Conservation (phyloP, 1,140 invertebrate genomes). For the Magallana ariakensis region DNA sequence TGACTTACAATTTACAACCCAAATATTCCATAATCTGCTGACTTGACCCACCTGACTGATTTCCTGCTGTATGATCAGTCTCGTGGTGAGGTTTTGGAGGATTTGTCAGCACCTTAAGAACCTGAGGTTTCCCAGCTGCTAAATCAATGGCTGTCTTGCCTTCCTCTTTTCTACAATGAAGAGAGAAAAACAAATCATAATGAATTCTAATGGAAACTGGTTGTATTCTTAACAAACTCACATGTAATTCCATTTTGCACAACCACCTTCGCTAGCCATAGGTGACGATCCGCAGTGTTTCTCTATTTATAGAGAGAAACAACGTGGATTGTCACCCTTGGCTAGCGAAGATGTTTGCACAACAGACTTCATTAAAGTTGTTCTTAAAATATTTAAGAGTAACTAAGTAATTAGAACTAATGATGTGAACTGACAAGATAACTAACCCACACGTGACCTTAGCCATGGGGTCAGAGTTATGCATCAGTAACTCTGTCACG, state of each 20-base stretch:
- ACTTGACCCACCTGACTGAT: neutral
- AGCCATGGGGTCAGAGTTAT: constrained; percentile 83
- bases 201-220: neutral
- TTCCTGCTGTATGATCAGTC: neutral
- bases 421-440: neutral
- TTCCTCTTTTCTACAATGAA: constrained; percentile 76
- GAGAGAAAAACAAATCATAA: constrained; percentile 27
- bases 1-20: too few relatives aligned
- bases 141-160: constrained; percentile 82
- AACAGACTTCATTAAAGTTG: too few relatives aligned
- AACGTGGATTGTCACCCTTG: too few relatives aligned
- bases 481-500: constrained; percentile 82
- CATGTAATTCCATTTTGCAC: too few relatives aligned
- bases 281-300: too few relatives aligned
- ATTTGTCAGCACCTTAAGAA: constrained; percentile 76
- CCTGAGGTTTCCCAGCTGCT: constrained; percentile 79
- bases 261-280: too few relatives aligned
- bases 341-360: too few relatives aligned
- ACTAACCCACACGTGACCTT: constrained; percentile 81
- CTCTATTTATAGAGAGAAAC: too few relatives aligned
- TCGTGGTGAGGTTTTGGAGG: constrained; percentile 58
- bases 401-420: too few relatives aligned
- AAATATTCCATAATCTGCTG: too few relatives aligned
- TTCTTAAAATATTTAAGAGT: too few relatives aligned
- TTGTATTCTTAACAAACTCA: neutral